Evolutionary conservation across 2,888 invertebrate species (phyloP).

Genomic region (Acheta domesticus): DNA sequence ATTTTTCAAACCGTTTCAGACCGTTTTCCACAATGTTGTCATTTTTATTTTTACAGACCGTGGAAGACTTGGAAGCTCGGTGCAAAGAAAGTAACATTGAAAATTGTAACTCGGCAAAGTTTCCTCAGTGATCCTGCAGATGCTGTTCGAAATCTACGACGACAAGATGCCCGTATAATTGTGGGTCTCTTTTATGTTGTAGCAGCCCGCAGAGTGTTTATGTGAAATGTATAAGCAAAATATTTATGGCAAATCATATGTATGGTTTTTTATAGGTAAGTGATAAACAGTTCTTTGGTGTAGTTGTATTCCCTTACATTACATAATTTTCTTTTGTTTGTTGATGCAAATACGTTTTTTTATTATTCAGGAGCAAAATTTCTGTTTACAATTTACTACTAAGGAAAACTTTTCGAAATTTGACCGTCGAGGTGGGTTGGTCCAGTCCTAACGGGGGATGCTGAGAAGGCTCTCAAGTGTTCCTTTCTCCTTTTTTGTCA

Average conservation of each 20-base stretch:
- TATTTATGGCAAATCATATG: slow-evolving; percentile 91
- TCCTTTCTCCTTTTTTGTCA: too few species aligned
- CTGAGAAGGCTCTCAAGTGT: too few species aligned
- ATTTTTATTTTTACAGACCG: slow-evolving; percentile 67
- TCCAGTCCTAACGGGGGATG: too few species aligned
- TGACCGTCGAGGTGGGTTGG: too few species aligned
- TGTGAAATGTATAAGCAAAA: slow-evolving; percentile 95
- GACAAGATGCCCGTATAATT: slow-evolving; percentile 96
- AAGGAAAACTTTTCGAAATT: too few species aligned
- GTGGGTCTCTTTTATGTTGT: slow-evolving; percentile 98
- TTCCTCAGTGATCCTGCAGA: slow-evolving; percentile 96
- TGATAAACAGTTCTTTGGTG: slow-evolving; percentile 31
- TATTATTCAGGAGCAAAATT: too few species aligned
- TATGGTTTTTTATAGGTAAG: slow-evolving; percentile 98
- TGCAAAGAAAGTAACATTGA: slow-evolving; percentile 91
- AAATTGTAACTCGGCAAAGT: slow-evolving; percentile 92
- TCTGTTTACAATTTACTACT: background rate
- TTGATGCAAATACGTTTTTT: background rate
- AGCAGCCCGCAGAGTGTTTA: slow-evolving; percentile 89
- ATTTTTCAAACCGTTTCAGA: too few species aligned
- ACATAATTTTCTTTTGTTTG: background rate
- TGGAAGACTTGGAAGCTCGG: slow-evolving; percentile 92
- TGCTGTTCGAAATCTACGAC: slow-evolving; percentile 87
- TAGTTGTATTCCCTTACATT: background rate
- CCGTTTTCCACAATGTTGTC: too few species aligned